Conservation (phyloP, 2,797 vertebrate species). For the Siniperca undulata region DNA sequence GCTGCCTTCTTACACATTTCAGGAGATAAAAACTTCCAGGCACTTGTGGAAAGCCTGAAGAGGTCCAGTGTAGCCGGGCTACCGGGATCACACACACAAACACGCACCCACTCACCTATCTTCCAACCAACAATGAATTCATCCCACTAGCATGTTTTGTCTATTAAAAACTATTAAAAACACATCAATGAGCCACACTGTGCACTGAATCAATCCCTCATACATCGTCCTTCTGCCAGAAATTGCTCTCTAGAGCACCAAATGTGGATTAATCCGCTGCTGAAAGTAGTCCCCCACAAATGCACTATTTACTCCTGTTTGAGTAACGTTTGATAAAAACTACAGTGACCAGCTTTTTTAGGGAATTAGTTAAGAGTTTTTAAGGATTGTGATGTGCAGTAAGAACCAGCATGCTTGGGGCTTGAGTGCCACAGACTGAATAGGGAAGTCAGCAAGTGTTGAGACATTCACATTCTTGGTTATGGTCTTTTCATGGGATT, state of each 20-base stretch:
- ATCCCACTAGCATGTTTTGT: too few relatives aligned
- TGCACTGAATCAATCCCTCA: not conserved
- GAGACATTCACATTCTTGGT: not conserved
- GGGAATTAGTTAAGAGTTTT: not conserved
- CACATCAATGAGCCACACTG: too few relatives aligned
- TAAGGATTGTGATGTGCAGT: not conserved
- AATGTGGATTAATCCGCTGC: not conserved
- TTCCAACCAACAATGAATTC: too few relatives aligned
- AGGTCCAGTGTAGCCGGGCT: conserved; percentile 26
- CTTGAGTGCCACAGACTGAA: too few relatives aligned
- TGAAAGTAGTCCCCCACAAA: not conserved
- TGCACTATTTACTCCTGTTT: not conserved
- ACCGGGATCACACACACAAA: not conserved
- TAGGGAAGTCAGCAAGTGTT: not conserved
- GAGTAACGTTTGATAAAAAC: not conserved
- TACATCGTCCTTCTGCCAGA: not conserved
- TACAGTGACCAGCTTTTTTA: not conserved
- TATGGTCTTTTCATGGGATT: too few relatives aligned
- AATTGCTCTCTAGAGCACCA: not conserved
- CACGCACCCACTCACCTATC: not conserved
- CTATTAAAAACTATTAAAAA: too few relatives aligned
- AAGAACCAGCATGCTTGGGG: not conserved
- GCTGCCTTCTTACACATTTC: conserved; percentile 36
- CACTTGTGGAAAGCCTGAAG: conserved; percentile 37
- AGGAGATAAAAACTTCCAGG: conserved; percentile 62